phyloP scores from a whole-genome alignment of 1,140 invertebrate genomes.

The Arctopsyche grandis region DNA sequence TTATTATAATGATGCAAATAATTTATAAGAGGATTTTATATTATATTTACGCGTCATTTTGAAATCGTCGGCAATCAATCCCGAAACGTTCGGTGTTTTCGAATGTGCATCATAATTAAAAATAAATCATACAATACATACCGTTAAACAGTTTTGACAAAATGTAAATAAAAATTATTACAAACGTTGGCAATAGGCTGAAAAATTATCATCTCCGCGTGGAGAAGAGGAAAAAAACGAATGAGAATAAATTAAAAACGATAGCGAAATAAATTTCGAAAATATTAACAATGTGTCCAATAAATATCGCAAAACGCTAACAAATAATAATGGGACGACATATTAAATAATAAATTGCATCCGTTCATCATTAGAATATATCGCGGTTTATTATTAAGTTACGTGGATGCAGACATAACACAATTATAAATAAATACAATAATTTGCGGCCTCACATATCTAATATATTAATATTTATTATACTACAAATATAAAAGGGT shows the following conservation, averaged over 20 bases:
- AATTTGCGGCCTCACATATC: background rate
- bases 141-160: too few species aligned
- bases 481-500: too few species aligned
- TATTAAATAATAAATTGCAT: slow-evolving; percentile 5
- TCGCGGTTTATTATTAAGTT: background rate
- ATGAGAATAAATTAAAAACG: background rate
- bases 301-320: background rate
- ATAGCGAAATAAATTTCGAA: background rate
- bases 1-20: too few species aligned
- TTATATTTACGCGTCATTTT: too few species aligned
- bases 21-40: too few species aligned
- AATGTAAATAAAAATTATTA: too few species aligned
- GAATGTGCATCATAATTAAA: too few species aligned
- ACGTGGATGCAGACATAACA: background rate
- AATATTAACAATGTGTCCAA: background rate
- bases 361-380: background rate
- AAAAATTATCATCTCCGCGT: too few species aligned
- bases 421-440: background rate
- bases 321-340: background rate
- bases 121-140: too few species aligned
- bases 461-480: background rate
- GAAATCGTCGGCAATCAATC: too few species aligned
- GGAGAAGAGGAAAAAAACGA: background rate
- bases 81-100: too few species aligned
- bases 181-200: too few species aligned